These are phyloP conservation scores for Mobula birostris DNA, from an alignment of 2,113 vertebrate genomes.

Conservation along the genomic window DNA sequence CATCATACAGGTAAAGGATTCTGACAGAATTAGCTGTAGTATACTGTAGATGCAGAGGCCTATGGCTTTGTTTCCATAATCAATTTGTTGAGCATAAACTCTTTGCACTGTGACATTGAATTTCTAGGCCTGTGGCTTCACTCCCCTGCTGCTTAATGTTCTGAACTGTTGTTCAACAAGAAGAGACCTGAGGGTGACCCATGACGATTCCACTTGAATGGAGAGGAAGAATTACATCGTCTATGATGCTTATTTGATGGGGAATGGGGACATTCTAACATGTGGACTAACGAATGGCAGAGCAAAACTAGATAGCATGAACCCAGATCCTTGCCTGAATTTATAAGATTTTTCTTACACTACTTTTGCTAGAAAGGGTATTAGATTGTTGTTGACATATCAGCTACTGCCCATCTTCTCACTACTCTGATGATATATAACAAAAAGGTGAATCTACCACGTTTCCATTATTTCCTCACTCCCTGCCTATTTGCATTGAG, in stretches of 20 bases:
- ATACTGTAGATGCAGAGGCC: no score
- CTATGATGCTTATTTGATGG: not conserved
- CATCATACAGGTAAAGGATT: no score
- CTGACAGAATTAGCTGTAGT: no score
- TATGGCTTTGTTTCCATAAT: no score
- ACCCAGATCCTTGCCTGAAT: not conserved
- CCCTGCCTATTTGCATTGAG: no score
- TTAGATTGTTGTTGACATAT: not conserved
- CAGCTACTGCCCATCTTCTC: not conserved
- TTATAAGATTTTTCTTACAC: not conserved
- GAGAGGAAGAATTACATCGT: not conserved
- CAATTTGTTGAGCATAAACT: no score
- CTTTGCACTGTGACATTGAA: no score
- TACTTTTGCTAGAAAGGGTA: not conserved
- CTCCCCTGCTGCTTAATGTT: not conserved
- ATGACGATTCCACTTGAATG: not conserved
- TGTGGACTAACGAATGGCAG: not conserved
- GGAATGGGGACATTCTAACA: not conserved
- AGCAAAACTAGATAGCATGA: not conserved
- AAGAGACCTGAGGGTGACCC: not conserved
- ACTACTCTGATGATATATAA: not conserved
- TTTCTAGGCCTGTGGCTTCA: no score
- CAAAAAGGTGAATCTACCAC: not conserved
- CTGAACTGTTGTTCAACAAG: not conserved
- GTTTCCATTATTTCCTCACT: not conserved